Percentiles rank a stretch among this genome's conserved stretches.
These are phyloP conservation scores for Oophaga pumilio DNA, from an alignment of 2,113 vertebrate genomes.

Conservation along the genomic window DNA sequence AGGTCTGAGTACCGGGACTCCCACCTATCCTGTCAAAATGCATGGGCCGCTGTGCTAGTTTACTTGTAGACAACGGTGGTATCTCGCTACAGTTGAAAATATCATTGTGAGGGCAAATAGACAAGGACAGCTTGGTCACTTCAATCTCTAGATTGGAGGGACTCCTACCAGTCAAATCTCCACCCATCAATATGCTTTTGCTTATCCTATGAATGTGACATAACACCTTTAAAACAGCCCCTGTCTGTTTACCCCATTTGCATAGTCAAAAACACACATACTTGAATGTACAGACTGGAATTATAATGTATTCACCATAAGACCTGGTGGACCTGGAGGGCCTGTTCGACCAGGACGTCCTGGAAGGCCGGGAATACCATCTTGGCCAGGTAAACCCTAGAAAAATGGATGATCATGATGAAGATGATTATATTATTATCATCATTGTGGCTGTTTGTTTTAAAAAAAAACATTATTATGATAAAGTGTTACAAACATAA, in stretches of 20 bases:
- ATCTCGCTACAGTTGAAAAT: background rate
- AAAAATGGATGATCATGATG: background rate
- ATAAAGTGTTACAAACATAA: background rate
- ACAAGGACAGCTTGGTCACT: background rate
- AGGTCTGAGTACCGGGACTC: no score
- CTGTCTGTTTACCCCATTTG: background rate
- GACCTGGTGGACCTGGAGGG: slow-evolving; percentile 80
- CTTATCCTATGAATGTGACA: background rate
- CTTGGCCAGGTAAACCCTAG: slow-evolving; percentile 83
- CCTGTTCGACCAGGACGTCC: slow-evolving; percentile 82
- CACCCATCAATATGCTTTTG: background rate
- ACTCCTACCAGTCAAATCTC: background rate
- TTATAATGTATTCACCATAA: slow-evolving; percentile 68
- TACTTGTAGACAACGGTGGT: background rate
- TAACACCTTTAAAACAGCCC: background rate
- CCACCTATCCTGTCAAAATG: background rate
- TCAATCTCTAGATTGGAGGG: background rate
- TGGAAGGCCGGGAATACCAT: slow-evolving; percentile 85
- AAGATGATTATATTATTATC: no score
- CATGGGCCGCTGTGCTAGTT: no score
- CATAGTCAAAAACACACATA: background rate
- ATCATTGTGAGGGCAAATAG: background rate
- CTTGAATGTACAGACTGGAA: background rate
- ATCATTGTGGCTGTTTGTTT: background rate
- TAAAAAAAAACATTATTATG: background rate